phyloP scores from a whole-genome alignment of 53 echinoderm and acorn worm species.

The Temnopleurus reevesii region DNA sequence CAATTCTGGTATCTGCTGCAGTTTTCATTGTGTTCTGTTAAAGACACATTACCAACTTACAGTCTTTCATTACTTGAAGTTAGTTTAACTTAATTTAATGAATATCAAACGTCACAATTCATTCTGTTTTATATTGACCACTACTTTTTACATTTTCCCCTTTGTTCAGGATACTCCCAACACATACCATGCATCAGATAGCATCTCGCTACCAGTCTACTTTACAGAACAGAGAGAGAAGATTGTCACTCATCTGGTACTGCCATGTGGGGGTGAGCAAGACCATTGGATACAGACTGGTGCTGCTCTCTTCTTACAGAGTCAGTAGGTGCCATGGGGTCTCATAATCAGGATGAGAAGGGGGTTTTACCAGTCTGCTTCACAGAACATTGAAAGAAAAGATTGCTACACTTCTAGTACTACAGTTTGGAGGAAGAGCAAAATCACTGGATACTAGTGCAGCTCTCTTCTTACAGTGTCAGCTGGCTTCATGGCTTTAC shows the following conservation, averaged over 20 bases:
- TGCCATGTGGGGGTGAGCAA: slow-evolving; percentile 90
- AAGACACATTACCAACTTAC: too few species aligned
- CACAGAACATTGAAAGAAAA: slow-evolving; percentile 74
- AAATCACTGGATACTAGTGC: slow-evolving; percentile 87
- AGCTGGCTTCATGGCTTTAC: too few species aligned
- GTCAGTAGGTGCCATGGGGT: slow-evolving; percentile 43
- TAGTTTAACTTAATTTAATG: too few species aligned
- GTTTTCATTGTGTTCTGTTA: too few species aligned
- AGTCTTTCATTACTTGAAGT: too few species aligned
- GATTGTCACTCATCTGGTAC: slow-evolving; percentile 63
- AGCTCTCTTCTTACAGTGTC: slow-evolving; percentile 87
- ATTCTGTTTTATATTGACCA: background rate
- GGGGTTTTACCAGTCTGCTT: background rate
- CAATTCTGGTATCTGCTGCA: too few species aligned
- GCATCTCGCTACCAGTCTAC: slow-evolving; percentile 99
- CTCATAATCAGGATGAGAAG: background rate
- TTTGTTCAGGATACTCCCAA: slow-evolving; percentile 70
- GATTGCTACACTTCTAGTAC: slow-evolving; percentile 52
- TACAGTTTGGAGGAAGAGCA: slow-evolving; percentile 86
- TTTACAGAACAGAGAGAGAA: slow-evolving; percentile 91
- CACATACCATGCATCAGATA: slow-evolving; percentile 74
- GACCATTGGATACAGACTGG: slow-evolving; percentile 97
- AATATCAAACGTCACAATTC: too few species aligned
- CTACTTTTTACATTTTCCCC: background rate
- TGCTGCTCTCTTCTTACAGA: slow-evolving; percentile 92